A percentile compares a stretch with the other conserved stretches of the same genome.
Evolutionary conservation across 2,888 invertebrate genomes (phyloP).

Genomic region (Artemia sp.): DNA sequence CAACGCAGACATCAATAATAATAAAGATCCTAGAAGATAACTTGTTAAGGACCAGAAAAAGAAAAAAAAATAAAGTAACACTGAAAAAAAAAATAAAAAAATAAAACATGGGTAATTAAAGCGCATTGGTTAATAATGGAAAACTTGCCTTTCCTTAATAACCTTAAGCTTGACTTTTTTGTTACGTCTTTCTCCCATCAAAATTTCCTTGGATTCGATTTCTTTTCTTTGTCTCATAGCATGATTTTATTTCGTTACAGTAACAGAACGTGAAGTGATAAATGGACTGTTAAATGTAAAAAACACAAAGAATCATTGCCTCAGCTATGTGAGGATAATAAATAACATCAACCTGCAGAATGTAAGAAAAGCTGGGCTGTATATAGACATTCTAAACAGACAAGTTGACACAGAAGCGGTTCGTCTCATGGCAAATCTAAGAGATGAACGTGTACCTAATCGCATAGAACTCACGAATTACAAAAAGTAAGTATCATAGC

Average conservation of each 20-base stretch:
- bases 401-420: constrained; percentile 85
- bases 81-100: too few relatives aligned
- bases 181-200: too few relatives aligned
- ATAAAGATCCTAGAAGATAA: too few relatives aligned
- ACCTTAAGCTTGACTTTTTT: too few relatives aligned
- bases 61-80: too few relatives aligned
- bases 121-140: too few relatives aligned
- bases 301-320: constrained; percentile 83
- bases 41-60: too few relatives aligned
- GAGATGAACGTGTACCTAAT: constrained; percentile 72
- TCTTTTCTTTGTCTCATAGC: too few relatives aligned
- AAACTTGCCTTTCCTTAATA: too few relatives aligned
- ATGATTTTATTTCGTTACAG: constrained; percentile 36
- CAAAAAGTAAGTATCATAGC: constrained; percentile 47
- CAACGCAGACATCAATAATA: too few relatives aligned
- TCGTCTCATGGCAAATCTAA: constrained; percentile 63
- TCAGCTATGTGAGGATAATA: constrained; percentile 80
- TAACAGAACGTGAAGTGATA: constrained; percentile 93
- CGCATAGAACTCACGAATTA: constrained; percentile 76
- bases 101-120: too few relatives aligned
- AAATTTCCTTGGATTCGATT: too few relatives aligned
- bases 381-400: constrained; percentile 80
- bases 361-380: constrained; percentile 78
- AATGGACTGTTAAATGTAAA: constrained; percentile 82
- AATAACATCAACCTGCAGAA: constrained; percentile 94